Conservation (phyloP, 2,888 invertebrate genomes). For the Parnassius apollo region DNA sequence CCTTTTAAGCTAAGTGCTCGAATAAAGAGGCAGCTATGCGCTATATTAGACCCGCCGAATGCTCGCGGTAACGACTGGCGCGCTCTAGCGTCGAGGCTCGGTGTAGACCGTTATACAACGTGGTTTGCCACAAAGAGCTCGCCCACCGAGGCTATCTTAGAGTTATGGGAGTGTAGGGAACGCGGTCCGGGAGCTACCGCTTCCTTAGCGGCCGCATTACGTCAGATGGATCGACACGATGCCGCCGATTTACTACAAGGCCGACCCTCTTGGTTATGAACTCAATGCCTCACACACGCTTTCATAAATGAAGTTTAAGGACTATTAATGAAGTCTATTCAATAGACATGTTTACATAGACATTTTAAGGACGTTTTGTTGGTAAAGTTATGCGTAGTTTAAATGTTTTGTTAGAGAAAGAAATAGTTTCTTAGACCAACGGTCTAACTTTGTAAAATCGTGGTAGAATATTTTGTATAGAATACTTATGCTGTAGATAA, state of each 20-base stretch:
- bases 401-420: conserved; percentile 71
- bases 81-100: conserved; percentile 94
- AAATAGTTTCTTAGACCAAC: conserved; percentile 60
- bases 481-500: conserved; percentile 74
- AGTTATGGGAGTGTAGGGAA: conserved; percentile 97
- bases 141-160: conserved; percentile 97
- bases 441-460: conserved; percentile 72
- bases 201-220: conserved; percentile 81
- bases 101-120: conserved; percentile 97
- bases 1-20: conserved; percentile 82
- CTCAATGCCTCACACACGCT: conserved; percentile 30
- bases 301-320: conserved; percentile 7
- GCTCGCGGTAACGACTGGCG: conserved; percentile 98
- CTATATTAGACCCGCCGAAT: conserved; percentile 94
- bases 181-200: conserved; percentile 90
- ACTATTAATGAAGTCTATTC: conserved; percentile 29
- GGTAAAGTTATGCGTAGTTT: conserved; percentile 61
- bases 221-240: conserved; percentile 72
- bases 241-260: conserved; percentile 70
- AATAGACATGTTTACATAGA: conserved; percentile 37
- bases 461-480: conserved; percentile 79
- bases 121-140: conserved; percentile 98
- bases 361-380: conserved; percentile 50
- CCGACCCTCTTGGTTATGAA: conserved; percentile 77
- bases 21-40: conserved; percentile 77